Evolutionary conservation across 2,888 invertebrate genomes (phyloP).

Genomic region (Leptothorax acervorum): DNA sequence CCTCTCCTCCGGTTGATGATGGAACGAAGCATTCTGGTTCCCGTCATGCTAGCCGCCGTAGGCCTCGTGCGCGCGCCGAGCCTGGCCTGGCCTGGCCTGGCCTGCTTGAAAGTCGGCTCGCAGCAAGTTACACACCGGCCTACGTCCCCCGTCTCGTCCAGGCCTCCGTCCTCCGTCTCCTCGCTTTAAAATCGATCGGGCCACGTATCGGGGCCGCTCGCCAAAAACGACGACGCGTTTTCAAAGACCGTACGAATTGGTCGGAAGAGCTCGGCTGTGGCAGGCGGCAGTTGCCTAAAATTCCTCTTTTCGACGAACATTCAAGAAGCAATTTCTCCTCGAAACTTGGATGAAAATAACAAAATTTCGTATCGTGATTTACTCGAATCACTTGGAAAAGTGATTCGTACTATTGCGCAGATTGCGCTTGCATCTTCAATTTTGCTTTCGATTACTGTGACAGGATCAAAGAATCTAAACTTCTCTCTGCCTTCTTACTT

Average conservation of each 20-base stretch:
- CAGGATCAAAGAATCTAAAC: not conserved
- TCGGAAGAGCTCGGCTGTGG: not conserved
- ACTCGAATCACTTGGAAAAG: not conserved
- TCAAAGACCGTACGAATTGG: not conserved
- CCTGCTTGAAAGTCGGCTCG: slow-evolving; percentile 69
- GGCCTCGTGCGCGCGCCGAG: slow-evolving; percentile 76
- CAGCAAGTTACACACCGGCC: slow-evolving; percentile 51
- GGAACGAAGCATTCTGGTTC: slow-evolving; percentile 82
- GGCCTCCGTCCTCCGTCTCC: not conserved
- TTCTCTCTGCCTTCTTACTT: not conserved
- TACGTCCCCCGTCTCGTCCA: slow-evolving; percentile 32
- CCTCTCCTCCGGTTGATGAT: slow-evolving; percentile 71
- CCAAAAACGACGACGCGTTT: slow-evolving; percentile 21
- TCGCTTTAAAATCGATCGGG: slow-evolving; percentile 41
- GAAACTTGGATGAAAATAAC: not conserved
- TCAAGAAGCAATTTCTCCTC: not conserved
- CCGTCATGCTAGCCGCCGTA: slow-evolving; percentile 83
- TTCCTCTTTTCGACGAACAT: not conserved
- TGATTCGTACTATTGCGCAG: not conserved
- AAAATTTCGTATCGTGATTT: not conserved
- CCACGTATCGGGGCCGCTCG: slow-evolving; percentile 12
- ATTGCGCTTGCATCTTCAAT: not conserved
- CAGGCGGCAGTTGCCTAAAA: not conserved
- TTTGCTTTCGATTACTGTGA: not conserved
- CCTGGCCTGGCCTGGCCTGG: slow-evolving; percentile 58